Conservation (phyloP, 2,113 vertebrate species). For the Noctilio leporinus region DNA sequence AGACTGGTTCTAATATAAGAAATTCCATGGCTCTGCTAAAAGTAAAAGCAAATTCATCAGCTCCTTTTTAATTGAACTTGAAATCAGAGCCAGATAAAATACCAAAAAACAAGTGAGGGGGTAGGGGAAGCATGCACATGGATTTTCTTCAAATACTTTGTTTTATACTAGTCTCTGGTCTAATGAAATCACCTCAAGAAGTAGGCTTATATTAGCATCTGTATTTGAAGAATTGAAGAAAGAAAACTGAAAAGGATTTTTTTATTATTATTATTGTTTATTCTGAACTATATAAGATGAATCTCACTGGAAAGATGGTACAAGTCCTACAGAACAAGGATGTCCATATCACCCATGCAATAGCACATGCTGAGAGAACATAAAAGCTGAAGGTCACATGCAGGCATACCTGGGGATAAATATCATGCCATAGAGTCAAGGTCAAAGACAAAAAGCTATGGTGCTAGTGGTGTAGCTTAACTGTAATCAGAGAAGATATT, state of each 20-base stretch:
- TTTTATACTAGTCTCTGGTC: background rate
- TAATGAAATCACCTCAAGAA: conserved; percentile 43
- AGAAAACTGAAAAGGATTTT: background rate
- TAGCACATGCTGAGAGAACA: background rate
- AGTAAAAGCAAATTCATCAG: background rate
- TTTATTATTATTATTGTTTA: background rate
- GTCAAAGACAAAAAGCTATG: background rate
- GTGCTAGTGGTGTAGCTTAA: background rate
- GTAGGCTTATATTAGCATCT: conserved; percentile 14
- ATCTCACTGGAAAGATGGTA: background rate
- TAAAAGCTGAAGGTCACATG: background rate
- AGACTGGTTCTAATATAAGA: background rate
- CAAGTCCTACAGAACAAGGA: background rate
- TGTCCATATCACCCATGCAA: background rate
- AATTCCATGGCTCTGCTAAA: background rate
- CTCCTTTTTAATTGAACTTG: conserved; percentile 49
- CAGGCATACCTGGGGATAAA: background rate
- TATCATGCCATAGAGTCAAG: rapidly evolving
- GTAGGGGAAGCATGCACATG: background rate
- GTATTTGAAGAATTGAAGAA: background rate
- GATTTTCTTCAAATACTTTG: conserved; percentile 12
- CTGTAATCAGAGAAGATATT: background rate
- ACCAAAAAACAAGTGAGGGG: background rate
- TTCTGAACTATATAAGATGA: background rate
- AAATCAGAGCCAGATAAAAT: conserved; percentile 27